phyloP scores from a whole-genome alignment of 2,113 vertebrate species.

The Rhabdornis inornatus region DNA sequence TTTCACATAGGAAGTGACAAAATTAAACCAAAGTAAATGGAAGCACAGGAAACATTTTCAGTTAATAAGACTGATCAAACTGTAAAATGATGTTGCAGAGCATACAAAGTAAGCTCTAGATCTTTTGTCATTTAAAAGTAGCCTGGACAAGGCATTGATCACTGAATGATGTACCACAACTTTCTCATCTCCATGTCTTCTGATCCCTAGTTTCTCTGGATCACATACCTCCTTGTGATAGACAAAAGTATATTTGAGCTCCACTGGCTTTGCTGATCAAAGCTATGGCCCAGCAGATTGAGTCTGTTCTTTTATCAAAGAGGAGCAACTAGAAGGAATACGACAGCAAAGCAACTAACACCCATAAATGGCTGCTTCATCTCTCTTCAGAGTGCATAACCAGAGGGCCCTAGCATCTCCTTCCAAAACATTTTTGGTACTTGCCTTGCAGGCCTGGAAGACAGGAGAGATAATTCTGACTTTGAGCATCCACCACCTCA shows the following conservation, averaged over 20 bases:
- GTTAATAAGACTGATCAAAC: neutral
- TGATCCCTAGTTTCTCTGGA: neutral
- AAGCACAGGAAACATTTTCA: neutral
- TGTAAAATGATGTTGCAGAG: neutral
- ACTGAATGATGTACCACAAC: neutral
- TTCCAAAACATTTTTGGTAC: neutral
- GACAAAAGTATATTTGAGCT: neutral
- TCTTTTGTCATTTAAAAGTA: neutral
- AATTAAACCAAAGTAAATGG: neutral
- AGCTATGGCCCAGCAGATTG: neutral
- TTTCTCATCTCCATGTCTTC: neutral
- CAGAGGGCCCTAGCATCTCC: neutral
- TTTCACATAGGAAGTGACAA: neutral
- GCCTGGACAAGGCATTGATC: neutral
- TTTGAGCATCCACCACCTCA: neutral
- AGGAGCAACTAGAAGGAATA: neutral
- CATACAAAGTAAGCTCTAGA: neutral
- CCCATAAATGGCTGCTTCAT: neutral
- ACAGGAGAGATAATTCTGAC: neutral
- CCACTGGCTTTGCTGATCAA: neutral
- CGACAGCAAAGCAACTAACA: neutral
- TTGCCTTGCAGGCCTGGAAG: neutral
- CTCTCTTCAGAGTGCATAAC: neutral
- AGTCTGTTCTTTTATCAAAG: neutral
- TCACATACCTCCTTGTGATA: neutral